Conservation (phyloP, 2,113 vertebrate species). For the Ramphastos sulfuratus region DNA sequence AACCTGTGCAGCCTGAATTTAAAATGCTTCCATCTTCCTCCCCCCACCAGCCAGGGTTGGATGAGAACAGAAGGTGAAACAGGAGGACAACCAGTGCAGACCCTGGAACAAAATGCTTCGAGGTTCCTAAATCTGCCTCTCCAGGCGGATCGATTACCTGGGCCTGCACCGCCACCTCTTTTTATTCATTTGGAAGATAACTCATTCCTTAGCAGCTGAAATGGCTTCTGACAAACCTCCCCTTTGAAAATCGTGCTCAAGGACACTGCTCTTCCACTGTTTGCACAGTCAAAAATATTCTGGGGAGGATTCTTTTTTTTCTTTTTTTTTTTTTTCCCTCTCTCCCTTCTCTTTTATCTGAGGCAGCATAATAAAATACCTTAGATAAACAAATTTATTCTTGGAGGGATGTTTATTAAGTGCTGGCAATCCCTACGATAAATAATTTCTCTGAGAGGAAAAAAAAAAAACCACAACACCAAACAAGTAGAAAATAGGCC, state of each 20-base stretch:
- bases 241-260: constrained; percentile 63
- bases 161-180: neutral
- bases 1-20: constrained; percentile 41
- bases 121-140: constrained; percentile 58
- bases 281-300: constrained; percentile 58
- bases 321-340: neutral
- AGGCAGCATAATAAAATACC: constrained; percentile 70
- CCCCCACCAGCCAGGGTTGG: neutral
- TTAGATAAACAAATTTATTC: constrained; percentile 74
- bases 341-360: constrained; percentile 19
- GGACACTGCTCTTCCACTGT: constrained; percentile 56
- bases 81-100: constrained; percentile 20
- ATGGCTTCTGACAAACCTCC: constrained; percentile 62
- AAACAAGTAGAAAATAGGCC: constrained; percentile 42
- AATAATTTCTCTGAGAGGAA: constrained; percentile 60
- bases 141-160: constrained; percentile 29
- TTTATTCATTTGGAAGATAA: constrained; percentile 57
- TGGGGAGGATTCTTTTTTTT: neutral
- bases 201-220: constrained; percentile 54
- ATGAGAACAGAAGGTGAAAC: constrained; percentile 45
- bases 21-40: neutral
- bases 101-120: constrained; percentile 43
- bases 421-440: constrained; percentile 39
- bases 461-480: neutral
- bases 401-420: constrained; percentile 67